Conservation (phyloP, 2,797 vertebrate species). For the Tokudaia muenninki region DNA sequence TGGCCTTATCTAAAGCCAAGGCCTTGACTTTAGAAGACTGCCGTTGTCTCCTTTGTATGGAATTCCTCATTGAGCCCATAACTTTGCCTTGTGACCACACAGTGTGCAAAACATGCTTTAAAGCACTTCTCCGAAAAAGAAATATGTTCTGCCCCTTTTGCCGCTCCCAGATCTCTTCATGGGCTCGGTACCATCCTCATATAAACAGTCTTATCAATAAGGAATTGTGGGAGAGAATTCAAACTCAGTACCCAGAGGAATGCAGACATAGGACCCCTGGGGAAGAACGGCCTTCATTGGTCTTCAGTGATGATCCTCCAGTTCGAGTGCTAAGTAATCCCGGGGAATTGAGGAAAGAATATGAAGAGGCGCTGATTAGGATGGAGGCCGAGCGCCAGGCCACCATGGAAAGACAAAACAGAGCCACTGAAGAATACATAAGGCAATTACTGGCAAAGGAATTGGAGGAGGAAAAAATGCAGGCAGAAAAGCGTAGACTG, state of each 20-base stretch:
- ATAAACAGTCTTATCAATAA: constrained; percentile 91
- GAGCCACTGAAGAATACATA: neutral
- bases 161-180: constrained; percentile 92
- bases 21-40: constrained; percentile 89
- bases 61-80: constrained; percentile 94
- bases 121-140: constrained; percentile 93
- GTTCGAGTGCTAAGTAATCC: constrained; percentile 86
- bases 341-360: constrained; percentile 89
- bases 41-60: constrained; percentile 93
- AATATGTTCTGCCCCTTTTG: constrained; percentile 94
- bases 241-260: constrained; percentile 90
- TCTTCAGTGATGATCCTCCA: constrained; percentile 69
- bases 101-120: constrained; percentile 94
- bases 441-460: neutral
- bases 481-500: neutral
- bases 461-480: neutral
- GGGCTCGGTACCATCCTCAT: constrained; percentile 89
- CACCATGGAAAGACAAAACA: neutral
- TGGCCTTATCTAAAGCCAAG: constrained; percentile 74
- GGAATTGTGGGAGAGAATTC: constrained; percentile 91
- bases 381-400: neutral
- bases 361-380: constrained; percentile 89
- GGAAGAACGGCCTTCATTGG: constrained; percentile 81
- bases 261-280: constrained; percentile 89
- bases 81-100: constrained; percentile 95